Conservation (phyloP, 2,113 vertebrate species). For the Neodontobutis hainanensis region DNA sequence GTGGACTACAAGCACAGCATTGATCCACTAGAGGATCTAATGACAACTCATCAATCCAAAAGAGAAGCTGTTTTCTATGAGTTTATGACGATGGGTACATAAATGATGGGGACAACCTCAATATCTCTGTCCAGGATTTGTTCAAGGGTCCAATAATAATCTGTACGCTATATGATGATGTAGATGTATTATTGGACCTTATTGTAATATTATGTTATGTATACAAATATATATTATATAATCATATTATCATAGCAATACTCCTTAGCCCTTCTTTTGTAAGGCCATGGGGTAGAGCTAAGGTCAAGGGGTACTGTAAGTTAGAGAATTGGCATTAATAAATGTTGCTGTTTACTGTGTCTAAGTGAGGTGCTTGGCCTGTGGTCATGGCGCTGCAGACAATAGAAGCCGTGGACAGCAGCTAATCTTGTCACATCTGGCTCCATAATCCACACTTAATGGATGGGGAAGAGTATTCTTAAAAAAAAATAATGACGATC, state of each 20-base stretch:
- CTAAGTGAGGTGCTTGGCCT: conserved; percentile 19
- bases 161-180: not conserved
- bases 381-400: conserved; percentile 23
- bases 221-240: too few relatives aligned
- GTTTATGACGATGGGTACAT: conserved; percentile 7
- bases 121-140: conserved; percentile 15
- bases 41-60: conserved; percentile 59
- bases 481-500: conserved; percentile 57
- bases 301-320: too few relatives aligned
- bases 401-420: conserved; percentile 31
- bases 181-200: too few relatives aligned
- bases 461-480: conserved; percentile 42
- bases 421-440: conserved; percentile 50
- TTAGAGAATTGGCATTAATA: too few relatives aligned
- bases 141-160: too few relatives aligned
- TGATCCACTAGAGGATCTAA: conserved; percentile 56
- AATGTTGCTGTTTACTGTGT: conserved; percentile 1
- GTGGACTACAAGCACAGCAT: conserved; percentile 44
- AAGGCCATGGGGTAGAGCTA: too few relatives aligned
- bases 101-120: not conserved
- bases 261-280: too few relatives aligned
- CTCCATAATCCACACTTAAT: conserved; percentile 36
- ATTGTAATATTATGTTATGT: too few relatives aligned
- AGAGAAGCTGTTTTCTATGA: conserved; percentile 22
- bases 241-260: too few relatives aligned